Evolutionary conservation across 2,888 invertebrate genomes (phyloP).

Genomic region (Prenolepis imparis): DNA sequence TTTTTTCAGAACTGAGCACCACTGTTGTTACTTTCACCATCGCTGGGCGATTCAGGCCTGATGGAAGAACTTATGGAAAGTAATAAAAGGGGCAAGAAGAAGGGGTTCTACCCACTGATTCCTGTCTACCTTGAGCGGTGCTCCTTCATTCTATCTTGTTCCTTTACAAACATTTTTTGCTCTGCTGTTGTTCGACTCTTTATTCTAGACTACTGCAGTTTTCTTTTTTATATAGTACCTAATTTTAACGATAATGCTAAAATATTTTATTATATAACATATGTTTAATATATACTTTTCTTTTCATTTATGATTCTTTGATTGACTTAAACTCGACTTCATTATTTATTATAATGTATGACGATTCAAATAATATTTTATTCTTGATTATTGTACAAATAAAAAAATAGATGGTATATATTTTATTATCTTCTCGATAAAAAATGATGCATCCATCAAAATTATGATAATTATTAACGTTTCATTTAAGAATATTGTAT

Average conservation of each 20-base stretch:
- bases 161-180: constrained; percentile 57
- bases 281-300: background rate
- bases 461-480: background rate
- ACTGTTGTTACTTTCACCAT: constrained; percentile 80
- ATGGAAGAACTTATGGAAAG: constrained; percentile 71
- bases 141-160: constrained; percentile 61
- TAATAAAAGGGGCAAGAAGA: constrained; percentile 70
- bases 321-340: background rate
- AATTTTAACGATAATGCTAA: background rate
- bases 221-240: background rate
- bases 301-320: background rate
- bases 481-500: background rate
- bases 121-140: constrained; percentile 77
- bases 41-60: constrained; percentile 71
- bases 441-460: background rate
- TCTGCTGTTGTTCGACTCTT: constrained; percentile 50
- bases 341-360: background rate
- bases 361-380: background rate
- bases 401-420: background rate
- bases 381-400: background rate
- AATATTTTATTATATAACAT: background rate
- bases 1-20: constrained; percentile 76
- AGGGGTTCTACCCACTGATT: constrained; percentile 74
- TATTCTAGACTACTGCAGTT: background rate
- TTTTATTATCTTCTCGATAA: background rate